Evolutionary conservation across 2,113 vertebrate genomes (phyloP).

Genomic region (Sus scrofa): DNA sequence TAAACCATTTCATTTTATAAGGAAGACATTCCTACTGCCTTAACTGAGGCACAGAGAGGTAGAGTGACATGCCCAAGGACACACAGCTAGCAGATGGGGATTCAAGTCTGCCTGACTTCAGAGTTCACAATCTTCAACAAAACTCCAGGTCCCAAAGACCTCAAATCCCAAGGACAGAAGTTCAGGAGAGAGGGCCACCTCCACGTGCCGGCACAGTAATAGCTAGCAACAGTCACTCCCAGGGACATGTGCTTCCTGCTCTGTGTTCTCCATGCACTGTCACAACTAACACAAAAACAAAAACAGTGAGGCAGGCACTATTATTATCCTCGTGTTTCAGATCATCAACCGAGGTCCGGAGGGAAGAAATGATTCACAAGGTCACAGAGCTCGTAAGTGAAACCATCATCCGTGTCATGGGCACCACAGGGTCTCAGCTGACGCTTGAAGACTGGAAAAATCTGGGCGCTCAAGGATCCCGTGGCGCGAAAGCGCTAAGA

Average conservation of each 20-base stretch:
- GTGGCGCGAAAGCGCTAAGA: not conserved
- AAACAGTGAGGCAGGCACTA: not conserved
- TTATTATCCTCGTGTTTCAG: not conserved
- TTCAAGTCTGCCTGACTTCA: not conserved
- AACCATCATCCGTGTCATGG: rapidly evolving
- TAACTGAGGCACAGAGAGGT: not conserved
- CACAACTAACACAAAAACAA: not conserved
- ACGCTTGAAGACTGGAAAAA: not conserved
- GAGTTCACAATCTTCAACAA: not conserved
- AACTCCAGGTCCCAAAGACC: not conserved
- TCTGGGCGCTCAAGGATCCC: not conserved
- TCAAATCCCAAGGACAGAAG: not conserved
- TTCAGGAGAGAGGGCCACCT: not conserved
- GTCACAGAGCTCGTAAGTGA: not conserved
- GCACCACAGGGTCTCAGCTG: not conserved
- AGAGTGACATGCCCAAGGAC: not conserved
- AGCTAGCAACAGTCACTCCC: not conserved
- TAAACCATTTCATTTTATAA: not conserved
- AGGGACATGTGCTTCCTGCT: rapidly evolving
- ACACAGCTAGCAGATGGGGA: not conserved
- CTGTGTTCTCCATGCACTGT: not conserved
- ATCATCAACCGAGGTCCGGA: not conserved
- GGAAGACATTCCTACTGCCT: not conserved
- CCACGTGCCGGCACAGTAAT: not conserved
- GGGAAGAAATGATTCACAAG: not conserved